phyloP scores from a whole-genome alignment of 2,888 invertebrate genomes.

The Tetramorium bicarinatum region DNA sequence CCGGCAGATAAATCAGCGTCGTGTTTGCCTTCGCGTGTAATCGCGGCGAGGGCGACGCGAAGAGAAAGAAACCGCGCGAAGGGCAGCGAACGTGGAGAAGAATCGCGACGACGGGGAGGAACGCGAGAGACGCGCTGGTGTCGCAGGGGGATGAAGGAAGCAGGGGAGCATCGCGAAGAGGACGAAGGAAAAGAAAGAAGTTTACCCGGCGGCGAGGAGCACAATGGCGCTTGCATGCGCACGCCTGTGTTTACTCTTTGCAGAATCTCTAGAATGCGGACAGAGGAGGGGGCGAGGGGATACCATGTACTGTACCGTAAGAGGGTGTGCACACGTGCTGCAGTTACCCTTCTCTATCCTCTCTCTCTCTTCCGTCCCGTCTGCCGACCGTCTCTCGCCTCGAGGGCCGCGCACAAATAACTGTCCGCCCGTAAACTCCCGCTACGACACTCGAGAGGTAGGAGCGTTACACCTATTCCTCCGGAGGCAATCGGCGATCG shows the following conservation, averaged over 20 bases:
- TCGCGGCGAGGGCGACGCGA: conserved; percentile 62
- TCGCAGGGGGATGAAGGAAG: conserved; percentile 28
- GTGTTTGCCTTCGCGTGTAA: conserved; percentile 79
- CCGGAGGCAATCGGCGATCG: conserved; percentile 55
- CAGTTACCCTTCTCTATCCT: conserved; percentile 47
- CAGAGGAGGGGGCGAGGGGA: conserved; percentile 37
- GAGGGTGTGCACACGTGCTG: conserved; percentile 65
- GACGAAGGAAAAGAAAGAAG: conserved; percentile 36
- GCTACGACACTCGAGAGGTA: conserved; percentile 53
- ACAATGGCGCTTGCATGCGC: conserved; percentile 63
- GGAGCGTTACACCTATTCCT: conserved; percentile 51
- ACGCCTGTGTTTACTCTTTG: conserved; percentile 49
- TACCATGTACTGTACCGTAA: conserved; percentile 41
- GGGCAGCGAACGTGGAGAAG: conserved; percentile 15
- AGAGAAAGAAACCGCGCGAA: conserved; percentile 54
- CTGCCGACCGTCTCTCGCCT: conserved; percentile 39
- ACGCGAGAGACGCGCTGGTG: conserved; percentile 10
- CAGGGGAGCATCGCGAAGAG: conserved; percentile 21
- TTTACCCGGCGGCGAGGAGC: conserved; percentile 64
- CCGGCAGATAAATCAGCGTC: conserved; percentile 78
- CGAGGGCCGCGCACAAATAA: conserved; percentile 59
- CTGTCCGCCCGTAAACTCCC: conserved; percentile 56
- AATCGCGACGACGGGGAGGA: conserved; percentile 32
- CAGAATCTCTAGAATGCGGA: conserved; percentile 74
- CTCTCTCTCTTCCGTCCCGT: neutral